phyloP scores from a whole-genome alignment of 2,888 invertebrate genomes.

The Dascillus cervinus region DNA sequence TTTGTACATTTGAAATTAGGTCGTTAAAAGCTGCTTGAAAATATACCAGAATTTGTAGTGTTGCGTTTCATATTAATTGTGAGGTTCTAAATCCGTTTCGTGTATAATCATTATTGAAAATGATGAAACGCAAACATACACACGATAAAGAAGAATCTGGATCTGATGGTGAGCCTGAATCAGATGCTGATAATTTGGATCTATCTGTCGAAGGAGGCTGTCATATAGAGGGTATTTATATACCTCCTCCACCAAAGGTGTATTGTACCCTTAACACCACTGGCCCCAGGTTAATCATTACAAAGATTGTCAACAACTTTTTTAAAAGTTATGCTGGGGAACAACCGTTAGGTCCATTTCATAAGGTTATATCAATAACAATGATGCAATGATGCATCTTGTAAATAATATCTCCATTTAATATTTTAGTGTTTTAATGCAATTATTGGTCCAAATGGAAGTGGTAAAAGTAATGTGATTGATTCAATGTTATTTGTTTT shows the following conservation, averaged over 20 bases:
- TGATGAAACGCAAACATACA: not conserved
- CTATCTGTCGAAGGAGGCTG: slow-evolving; percentile 57
- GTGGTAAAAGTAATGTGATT: slow-evolving; percentile 98
- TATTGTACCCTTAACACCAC: slow-evolving; percentile 63
- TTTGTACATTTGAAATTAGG: too few relatives aligned
- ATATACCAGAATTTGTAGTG: too few relatives aligned
- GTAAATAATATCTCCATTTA: too few relatives aligned
- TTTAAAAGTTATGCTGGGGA: slow-evolving; percentile 94
- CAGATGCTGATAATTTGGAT: slow-evolving; percentile 18
- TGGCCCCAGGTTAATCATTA: slow-evolving; percentile 83
- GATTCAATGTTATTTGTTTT: slow-evolving; percentile 99
- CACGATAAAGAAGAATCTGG: slow-evolving; percentile 11
- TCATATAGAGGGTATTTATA: slow-evolving; percentile 72
- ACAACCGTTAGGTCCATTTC: slow-evolving; percentile 85
- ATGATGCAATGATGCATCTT: not conserved
- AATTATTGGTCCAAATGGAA: slow-evolving; percentile 97
- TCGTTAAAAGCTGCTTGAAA: too few relatives aligned
- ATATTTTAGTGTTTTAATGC: slow-evolving; percentile 82
- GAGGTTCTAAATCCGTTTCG: too few relatives aligned
- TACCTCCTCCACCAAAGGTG: slow-evolving; percentile 68
- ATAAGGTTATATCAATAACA: slow-evolving; percentile 60
- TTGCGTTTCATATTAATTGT: too few relatives aligned
- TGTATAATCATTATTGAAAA: too few relatives aligned
- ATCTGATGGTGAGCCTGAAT: slow-evolving; percentile 20
- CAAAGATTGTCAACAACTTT: slow-evolving; percentile 82